Evolutionary conservation across 2,888 invertebrate genomes (phyloP).

Genomic region (Leptothorax acervorum): DNA sequence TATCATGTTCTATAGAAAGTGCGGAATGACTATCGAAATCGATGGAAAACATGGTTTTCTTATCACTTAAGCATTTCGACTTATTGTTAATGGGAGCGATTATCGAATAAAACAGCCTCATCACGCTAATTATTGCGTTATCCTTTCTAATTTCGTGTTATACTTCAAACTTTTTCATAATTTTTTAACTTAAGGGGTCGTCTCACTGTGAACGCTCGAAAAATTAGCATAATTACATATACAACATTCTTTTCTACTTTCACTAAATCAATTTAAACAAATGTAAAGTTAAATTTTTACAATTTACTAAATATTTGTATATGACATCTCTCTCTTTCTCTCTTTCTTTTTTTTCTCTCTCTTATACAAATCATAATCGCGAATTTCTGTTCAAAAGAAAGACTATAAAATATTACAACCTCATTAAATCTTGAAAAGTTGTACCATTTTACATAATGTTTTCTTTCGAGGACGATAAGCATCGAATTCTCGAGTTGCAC

Average conservation of each 20-base stretch:
- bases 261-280: background rate
- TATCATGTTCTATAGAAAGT: conserved; percentile 23
- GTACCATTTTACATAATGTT: background rate
- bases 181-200: background rate
- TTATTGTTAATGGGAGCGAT: background rate
- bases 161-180: background rate
- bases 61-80: background rate
- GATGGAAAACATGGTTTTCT: background rate
- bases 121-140: background rate
- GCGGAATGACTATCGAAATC: conserved; percentile 16
- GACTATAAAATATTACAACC: background rate
- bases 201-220: no score
- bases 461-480: conserved; percentile 8
- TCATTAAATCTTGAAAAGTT: background rate
- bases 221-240: background rate
- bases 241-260: background rate
- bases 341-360: background rate
- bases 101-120: background rate
- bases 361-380: background rate
- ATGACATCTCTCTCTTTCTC: background rate
- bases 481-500: conserved; percentile 18
- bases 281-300: background rate
- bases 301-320: background rate
- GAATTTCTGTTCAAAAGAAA: background rate
- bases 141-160: background rate